Evolutionary conservation across 2,113 vertebrate genomes (phyloP), one percentile per base, ranked within the genome.

Genomic region (Megaleporinus macrocephalus): DNA sequence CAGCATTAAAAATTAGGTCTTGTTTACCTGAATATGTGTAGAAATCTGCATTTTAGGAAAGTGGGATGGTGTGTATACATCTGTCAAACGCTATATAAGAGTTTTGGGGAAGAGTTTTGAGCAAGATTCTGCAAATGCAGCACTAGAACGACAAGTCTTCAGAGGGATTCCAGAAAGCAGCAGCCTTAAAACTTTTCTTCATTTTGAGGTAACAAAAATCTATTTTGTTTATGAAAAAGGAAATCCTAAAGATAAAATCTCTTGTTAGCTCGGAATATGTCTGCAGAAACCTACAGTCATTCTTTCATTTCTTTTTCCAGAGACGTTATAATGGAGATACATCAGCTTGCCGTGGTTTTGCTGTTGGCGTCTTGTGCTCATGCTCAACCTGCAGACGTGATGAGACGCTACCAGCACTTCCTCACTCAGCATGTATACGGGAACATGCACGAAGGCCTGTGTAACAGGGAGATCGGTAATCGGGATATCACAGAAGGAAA

Each of bases 361-460:
- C 51, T 81, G 69, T 27, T 79, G 47, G 30, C 72, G 16, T 11
- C 59, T 47, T 73, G n/a, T 27, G 24, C n/a, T 44, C 9, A 13
- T 24, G 15, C 55, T 59, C 78, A 80, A 59, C 55, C 78, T 20
- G 51, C 78, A 12, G 68, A 51, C 29, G 70, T 81, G 27, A 26
- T 1, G 15, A 0, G 7, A 16, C 69, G 70, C 4, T 68, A 83
- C 65, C 20, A 1, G 11, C 29, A 68, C 30, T 78, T 85, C 65
- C 62, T 81, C 51, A 69, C 1, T 0, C 79, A 83, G 30, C 80
- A 83, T 61, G 77, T 83, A 44, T 63, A 57, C 12, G 44, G 44
- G 2, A 12, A 26, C n/a, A 85, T 82, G 84, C 30, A 44, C n/a
- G 26, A 6, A 1, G 20, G 3, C n/a, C 9, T 6, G 27, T 85